These are phyloP conservation scores for Leptinotarsa defecta DNA, from an alignment of 1,140 invertebrate genomes.

Conservation along the genomic window DNA sequence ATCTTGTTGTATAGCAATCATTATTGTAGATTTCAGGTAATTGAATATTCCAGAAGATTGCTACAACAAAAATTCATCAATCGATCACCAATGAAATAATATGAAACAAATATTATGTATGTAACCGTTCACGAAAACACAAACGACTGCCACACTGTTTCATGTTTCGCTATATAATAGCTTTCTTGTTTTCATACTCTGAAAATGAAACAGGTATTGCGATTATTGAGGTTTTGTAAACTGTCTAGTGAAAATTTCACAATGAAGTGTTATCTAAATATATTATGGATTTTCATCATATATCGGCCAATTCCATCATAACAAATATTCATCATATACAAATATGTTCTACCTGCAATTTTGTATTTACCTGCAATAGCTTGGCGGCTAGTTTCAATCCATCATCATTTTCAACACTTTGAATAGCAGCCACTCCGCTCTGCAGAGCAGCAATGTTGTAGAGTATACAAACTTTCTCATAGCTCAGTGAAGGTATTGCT, in stretches of 20 bases:
- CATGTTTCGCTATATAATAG: too few species aligned
- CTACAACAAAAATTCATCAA: conserved; percentile 57
- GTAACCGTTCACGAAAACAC: too few species aligned
- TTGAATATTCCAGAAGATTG: conserved; percentile 90
- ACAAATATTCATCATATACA: neutral
- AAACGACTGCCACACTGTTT: too few species aligned
- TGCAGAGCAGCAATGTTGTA: conserved; percentile 97
- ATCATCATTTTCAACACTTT: conserved; percentile 89
- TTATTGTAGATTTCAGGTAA: conserved; percentile 84
- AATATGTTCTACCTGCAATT: neutral
- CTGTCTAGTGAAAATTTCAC: too few species aligned
- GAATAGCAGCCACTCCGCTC: conserved; percentile 83
- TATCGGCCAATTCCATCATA: too few species aligned
- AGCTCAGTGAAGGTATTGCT: conserved; percentile 84
- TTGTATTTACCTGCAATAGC: conserved; percentile 76
- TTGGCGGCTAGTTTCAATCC: conserved; percentile 92
- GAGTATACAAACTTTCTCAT: conserved; percentile 93
- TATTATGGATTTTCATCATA: too few species aligned
- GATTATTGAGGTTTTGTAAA: too few species aligned
- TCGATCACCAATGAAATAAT: too few species aligned
- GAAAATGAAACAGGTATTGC: too few species aligned
- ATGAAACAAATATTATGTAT: too few species aligned
- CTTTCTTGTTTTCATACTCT: too few species aligned
- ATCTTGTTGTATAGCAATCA: conserved; percentile 88
- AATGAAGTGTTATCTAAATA: too few species aligned